Percentiles rank a stretch among this genome's conserved stretches.
Conservation (phyloP, 1,140 invertebrate genomes). For the Pseudoatta argentina region DNA sequence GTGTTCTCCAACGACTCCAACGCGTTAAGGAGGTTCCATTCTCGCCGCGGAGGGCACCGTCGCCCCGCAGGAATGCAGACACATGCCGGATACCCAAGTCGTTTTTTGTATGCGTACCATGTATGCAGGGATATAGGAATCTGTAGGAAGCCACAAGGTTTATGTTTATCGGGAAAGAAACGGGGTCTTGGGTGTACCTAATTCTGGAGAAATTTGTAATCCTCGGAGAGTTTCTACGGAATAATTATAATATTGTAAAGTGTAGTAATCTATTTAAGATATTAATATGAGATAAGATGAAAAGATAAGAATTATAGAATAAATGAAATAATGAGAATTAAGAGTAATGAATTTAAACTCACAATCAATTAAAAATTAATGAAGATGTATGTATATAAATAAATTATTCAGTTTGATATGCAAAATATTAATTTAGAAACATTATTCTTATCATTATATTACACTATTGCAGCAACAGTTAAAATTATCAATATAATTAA, state of each 20-base stretch:
- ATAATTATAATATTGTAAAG: neutral
- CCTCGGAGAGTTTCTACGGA: neutral
- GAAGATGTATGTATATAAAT: too few species aligned
- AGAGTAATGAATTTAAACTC: neutral
- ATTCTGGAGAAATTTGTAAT: constrained; percentile 5
- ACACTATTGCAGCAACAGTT: too few species aligned
- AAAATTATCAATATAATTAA: constrained; percentile 16
- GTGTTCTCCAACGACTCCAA: constrained; percentile 68
- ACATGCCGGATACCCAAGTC: constrained; percentile 22
- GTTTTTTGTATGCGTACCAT: constrained; percentile 7
- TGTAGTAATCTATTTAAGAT: neutral
- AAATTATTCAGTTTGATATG: neutral
- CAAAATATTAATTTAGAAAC: neutral
- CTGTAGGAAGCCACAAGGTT: constrained; percentile 10
- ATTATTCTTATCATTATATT: neutral
- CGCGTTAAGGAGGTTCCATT: constrained; percentile 62
- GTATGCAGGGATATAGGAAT: neutral
- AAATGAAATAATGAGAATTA: neutral
- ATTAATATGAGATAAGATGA: neutral
- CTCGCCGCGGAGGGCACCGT: constrained; percentile 47
- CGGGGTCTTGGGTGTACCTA: neutral
- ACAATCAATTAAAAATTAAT: neutral
- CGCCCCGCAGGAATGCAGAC: constrained; percentile 76
- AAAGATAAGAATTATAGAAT: neutral
- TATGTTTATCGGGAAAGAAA: constrained; percentile 2